A percentile compares a stretch with the other conserved stretches of the same genome.
Evolutionary conservation across 2,113 vertebrate genomes (phyloP).

Genomic region (Rana temporaria): DNA sequence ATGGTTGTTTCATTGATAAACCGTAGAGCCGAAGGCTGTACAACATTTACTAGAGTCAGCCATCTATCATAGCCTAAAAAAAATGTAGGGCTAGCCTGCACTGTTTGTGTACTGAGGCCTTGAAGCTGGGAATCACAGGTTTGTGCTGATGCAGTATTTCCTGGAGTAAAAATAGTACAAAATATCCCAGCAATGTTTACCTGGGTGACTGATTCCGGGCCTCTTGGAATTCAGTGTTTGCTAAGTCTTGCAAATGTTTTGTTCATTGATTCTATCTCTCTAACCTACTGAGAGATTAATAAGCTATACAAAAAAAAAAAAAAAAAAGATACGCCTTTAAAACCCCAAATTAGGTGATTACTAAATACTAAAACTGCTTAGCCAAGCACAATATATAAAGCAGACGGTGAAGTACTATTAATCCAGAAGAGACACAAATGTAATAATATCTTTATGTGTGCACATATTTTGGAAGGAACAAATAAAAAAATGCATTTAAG

Average conservation of each 20-base stretch:
- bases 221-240: slow-evolving; percentile 2
- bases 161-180: slow-evolving; percentile 24
- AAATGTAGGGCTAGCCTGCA: slow-evolving; percentile 8
- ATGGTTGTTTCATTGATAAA: too few species aligned
- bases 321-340: not conserved
- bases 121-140: slow-evolving; percentile 15
- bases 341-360: not conserved
- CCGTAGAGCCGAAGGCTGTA: too few species aligned
- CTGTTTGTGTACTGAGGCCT: not conserved
- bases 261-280: not conserved
- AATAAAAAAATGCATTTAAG: too few species aligned
- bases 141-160: slow-evolving; percentile 26
- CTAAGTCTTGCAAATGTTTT: slow-evolving; percentile 1
- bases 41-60: too few species aligned
- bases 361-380: not conserved
- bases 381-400: too few species aligned
- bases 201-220: slow-evolving; percentile 19
- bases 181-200: slow-evolving; percentile 32
- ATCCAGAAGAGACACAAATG: too few species aligned
- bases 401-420: too few species aligned
- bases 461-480: too few species aligned
- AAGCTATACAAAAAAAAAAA: not conserved
- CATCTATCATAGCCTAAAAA: too few species aligned
- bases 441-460: too few species aligned
- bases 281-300: not conserved